Base-by-base conservation (phyloP, 2,113 vertebrate species). In the Antigone vipio region DNA sequence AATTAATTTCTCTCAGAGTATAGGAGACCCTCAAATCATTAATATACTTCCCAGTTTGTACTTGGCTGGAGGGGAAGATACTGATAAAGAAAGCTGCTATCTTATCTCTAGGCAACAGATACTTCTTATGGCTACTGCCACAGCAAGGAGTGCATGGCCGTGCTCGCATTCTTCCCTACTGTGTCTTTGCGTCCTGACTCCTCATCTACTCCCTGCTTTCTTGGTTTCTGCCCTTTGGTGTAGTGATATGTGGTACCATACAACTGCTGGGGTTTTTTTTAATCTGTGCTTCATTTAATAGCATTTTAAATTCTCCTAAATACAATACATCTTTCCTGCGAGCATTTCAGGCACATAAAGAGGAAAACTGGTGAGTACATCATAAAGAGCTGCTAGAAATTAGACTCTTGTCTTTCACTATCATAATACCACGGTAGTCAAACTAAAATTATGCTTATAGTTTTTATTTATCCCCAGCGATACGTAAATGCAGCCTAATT, bases 301-400 rank as follows among this genome's bases (percentile, higher is more conserved):
- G 23, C 17, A 3, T 56, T 56, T 80, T 8, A 56, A 45, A 35
- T 92, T 96, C 64, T 97, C 98, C 98, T 99, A 98, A 97, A 98
- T 73, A 5, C 15, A 20, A 4, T 56, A 99, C 98, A 42, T 99
- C 99, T 15, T 99, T 99, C 97, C 95, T 99, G 92, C 98, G 98
- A 87, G 99, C 99, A 0, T 99, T 99, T 97, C 99, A 99, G 96
- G 99, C 99, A 15, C 99, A 99, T 93, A 99, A 99, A 96, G 99
- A 99, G 90, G 99, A 99, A 96, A 99, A 99, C 97, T 99, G 99
- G 99, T 99, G 95, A 99, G 99, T 98, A 32, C 14, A 2, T 49
- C 7, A 2, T 4, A 44, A 42, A 75, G n/a, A 27, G 22, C 55
- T 81, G 5, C 64, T 56, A 52, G 29, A 60, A 91, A 44, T 24